These are phyloP conservation scores for Drosophila murphyi DNA, from an alignment of 1,140 invertebrate species.

Conservation along the genomic window DNA sequence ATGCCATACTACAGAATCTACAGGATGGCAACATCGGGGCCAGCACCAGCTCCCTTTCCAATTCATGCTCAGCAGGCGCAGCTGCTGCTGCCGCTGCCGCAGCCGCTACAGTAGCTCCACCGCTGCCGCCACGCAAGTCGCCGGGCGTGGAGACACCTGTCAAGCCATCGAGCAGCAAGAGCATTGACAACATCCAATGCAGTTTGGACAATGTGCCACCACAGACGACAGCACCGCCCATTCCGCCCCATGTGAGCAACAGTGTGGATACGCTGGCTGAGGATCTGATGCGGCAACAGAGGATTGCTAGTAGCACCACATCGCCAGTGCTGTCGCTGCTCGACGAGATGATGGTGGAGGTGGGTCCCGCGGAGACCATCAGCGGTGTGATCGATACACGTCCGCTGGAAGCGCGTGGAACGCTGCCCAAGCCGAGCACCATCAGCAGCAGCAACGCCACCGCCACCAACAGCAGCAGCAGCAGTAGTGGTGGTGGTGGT, in stretches of 20 bases:
- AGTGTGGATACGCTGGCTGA: constrained; percentile 72
- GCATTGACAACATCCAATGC: constrained; percentile 74
- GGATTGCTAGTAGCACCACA: constrained; percentile 60
- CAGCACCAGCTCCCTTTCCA: constrained; percentile 4
- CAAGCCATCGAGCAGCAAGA: constrained; percentile 68
- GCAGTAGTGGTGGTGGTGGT: constrained; percentile 2
- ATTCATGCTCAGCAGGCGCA: not conserved
- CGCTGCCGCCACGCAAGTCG: constrained; percentile 87
- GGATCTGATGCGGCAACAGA: constrained; percentile 73
- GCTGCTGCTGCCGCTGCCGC: constrained; percentile 1
- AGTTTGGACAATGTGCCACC: constrained; percentile 80
- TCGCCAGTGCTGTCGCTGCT: constrained; percentile 71
- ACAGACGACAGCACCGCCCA: constrained; percentile 81
- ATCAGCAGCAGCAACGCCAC: constrained; percentile 9
- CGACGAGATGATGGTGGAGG: constrained; percentile 85
- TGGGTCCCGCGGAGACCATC: constrained; percentile 88
- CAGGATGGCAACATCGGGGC: constrained; percentile 48
- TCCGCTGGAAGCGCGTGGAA: constrained; percentile 80
- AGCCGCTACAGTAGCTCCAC: constrained; percentile 61
- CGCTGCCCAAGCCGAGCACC: constrained; percentile 30
- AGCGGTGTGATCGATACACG: constrained; percentile 88
- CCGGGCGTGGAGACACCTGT: constrained; percentile 85
- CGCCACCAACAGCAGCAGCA: not conserved
- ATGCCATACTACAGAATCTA: constrained; percentile 80
- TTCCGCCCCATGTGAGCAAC: constrained; percentile 74